Conservation (phyloP, 2,797 vertebrate species). For the Aratinga solstitialis region DNA sequence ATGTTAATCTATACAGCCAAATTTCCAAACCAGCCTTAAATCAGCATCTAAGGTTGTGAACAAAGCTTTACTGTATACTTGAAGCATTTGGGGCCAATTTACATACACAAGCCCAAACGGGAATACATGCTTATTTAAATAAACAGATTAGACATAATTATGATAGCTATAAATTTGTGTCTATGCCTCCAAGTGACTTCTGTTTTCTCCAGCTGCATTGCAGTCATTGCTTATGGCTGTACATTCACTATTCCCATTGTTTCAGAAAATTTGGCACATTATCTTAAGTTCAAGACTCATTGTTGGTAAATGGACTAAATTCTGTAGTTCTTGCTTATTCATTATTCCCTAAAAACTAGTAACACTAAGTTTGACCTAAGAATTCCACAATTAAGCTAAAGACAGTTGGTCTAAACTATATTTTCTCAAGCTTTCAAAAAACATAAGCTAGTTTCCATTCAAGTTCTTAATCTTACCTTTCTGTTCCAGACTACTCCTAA, state of each 20-base stretch:
- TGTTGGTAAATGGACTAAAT: not conserved
- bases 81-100: not conserved
- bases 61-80: not conserved
- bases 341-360: not conserved
- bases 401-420: not conserved
- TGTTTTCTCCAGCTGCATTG: not conserved
- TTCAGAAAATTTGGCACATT: not conserved
- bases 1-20: slow-evolving; percentile 5
- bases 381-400: not conserved
- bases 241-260: not conserved
- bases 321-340: not conserved
- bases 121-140: not conserved
- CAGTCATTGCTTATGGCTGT: not conserved
- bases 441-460: not conserved
- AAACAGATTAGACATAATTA: not conserved
- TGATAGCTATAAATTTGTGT: not conserved
- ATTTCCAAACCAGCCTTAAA: slow-evolving; percentile 29
- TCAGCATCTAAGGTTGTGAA: not conserved
- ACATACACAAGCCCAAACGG: not conserved
- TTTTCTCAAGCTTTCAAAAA: not conserved
- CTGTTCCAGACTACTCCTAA: not conserved
- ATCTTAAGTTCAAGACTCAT: not conserved
- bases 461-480: not conserved
- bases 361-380: not conserved
- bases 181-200: not conserved